Base-by-base conservation (phyloP, 2,113 vertebrate genomes). In the Spea multiplicata region DNA sequence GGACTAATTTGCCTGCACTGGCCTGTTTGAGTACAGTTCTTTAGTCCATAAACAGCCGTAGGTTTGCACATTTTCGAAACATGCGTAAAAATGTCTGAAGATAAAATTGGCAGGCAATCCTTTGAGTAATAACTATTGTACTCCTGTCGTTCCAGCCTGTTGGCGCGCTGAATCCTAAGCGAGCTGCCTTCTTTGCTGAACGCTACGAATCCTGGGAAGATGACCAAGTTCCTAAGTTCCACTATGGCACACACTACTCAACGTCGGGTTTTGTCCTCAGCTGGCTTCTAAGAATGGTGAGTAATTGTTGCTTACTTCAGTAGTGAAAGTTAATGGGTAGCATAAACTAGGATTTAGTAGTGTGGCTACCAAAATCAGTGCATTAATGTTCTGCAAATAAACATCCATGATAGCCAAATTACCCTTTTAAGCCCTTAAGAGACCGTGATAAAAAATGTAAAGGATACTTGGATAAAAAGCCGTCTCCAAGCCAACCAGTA, bases 201-300 rank as follows among this genome's bases (percentile, higher is more conserved):
- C 93, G 96, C 70, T 96, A 92, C 0, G 95, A 98, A 76, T 93
- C 96, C 1, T 99, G 97, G 97, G 97, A 99, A 86, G 97, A 99
- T 5, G 96, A 98, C 3, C 96, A 99, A 81, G 95, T 99, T 84
- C 97, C 97, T 0, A 97, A 97, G 81, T 99, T 99, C 87, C 97
- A 99, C 90, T 99, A 99, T 3, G 97, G 97, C 70, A 99, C 97
- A 75, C 97, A 99, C 88, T 99, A 99, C 84, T 99, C 97, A 80
- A 99, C 97, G 44, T 94, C 97, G 87, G 95, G 95, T 86, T 98
- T 98, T 88, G 94, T 95, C 66, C 92, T 96, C 81, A 96, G 93
- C 0, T 99, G 97, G 97, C 91, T 99, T 3, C 91, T 99, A 50
- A 95, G 97, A 84, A 94, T 97, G 5, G 97, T 99, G 91, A 97